Base-by-base conservation (phyloP, 2,888 invertebrate species). In the Vanessa cardui region DNA sequence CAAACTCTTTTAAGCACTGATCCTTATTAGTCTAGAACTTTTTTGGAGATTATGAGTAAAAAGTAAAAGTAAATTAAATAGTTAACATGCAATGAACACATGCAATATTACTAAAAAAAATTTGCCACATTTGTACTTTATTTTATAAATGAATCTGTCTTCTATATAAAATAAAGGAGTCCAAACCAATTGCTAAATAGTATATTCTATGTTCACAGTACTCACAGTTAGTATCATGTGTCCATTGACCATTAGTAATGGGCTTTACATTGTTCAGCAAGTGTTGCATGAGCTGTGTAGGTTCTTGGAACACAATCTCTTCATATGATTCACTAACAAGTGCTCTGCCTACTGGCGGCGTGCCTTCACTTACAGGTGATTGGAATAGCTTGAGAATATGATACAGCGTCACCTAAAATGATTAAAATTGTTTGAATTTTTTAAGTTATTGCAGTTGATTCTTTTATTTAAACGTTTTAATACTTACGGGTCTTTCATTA, bases 371-470 rank as follows among this genome's bases (percentile, higher is more conserved):
- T 0, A 94, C 93, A 0, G 95, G 95, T 5, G 97, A 97, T 89
- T 98, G 98, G 87, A 99, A 99, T 12, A 99, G 89, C 90, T 99
- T 99, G 60, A 99, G 90, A 62, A 98, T 96, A 84, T 99, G 99
- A 86, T 98, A 99, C 73, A 99, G 94, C 0, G 98, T 99, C 0
- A 99, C 97, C 95, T 98, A 93, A 12, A 12, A 4, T 39, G 12
- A 12, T 12, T 39, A 39, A 39, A 12, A 39, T 39, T 39, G 39
- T 39, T 3, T 39, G 12, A 2, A 4, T 39, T 12, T 39, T 39
- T 39, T 4, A 39, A 39, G 12, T 39, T 2, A 12, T 33, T 39
- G 12, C 4, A 12, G 9, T 50, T 5, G 15, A 20, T 18, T 5
- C 3, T 6, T 49, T 49, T 49, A 4, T 5, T 20, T 49, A 49